Conservation (phyloP, 2,113 vertebrate species). For the Notothenia coriiceps region DNA sequence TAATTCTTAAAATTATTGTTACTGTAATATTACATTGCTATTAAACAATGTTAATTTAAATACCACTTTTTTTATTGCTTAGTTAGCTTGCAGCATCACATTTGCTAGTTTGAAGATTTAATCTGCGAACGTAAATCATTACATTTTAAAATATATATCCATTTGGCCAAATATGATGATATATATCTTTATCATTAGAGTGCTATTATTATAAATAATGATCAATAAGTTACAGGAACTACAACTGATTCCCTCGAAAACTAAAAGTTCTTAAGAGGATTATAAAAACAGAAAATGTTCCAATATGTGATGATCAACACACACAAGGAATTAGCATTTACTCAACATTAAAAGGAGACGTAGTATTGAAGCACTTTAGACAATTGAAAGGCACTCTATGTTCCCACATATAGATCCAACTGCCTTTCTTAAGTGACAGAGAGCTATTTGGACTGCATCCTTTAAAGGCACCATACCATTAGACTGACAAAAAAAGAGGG, state of each 20-base stretch:
- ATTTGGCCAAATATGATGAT: no score
- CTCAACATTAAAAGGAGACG: constrained; percentile 13
- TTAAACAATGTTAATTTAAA: not conserved
- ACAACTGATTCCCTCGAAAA: not conserved
- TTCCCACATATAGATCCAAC: constrained; percentile 32
- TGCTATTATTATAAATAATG: no score
- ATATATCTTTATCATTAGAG: no score
- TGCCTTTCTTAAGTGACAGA: constrained; percentile 33
- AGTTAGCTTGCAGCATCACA: not conserved
- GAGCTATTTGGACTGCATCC: constrained; percentile 29
- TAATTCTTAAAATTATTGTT: no score
- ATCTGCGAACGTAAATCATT: not conserved
- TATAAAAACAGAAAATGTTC: constrained; percentile 6
- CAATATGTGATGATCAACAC: constrained; percentile 33
- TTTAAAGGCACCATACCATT: constrained; percentile 62
- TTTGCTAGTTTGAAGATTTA: not conserved
- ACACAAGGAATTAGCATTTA: constrained; percentile 31
- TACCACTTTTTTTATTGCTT: not conserved
- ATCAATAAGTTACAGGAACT: not conserved
- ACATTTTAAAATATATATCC: not conserved
- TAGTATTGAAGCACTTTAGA: constrained; percentile 39
- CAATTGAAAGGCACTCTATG: constrained; percentile 49
- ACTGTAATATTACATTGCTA: not conserved
- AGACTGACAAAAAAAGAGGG: constrained; percentile 35
- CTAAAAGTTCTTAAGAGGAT: not conserved